Percentiles rank a stretch among this genome's conserved stretches.
Evolutionary conservation across 2,888 invertebrate species (phyloP).

Genomic region (Bembecia ichneumoniformis): DNA sequence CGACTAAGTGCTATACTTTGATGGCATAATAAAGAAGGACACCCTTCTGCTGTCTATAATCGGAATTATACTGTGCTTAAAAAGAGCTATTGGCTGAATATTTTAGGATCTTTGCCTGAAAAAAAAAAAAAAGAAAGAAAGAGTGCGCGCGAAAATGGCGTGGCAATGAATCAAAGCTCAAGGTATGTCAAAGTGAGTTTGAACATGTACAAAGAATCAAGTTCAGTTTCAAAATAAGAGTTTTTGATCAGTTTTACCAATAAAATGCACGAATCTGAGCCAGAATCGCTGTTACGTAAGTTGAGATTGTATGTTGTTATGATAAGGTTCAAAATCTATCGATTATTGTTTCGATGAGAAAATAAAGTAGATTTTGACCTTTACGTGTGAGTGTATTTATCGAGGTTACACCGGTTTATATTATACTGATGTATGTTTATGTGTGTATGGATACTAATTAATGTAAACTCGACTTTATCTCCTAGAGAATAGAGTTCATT

Average conservation of each 20-base stretch:
- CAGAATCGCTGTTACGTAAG: neutral
- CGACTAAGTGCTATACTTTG: no score
- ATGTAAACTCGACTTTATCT: conserved; percentile 19
- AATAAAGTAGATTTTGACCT: no score
- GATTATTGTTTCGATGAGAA: neutral
- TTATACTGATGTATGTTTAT: no score
- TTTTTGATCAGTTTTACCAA: conserved; percentile 42
- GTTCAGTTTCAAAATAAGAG: conserved; percentile 16
- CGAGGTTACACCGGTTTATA: no score
- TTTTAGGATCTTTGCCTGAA: neutral
- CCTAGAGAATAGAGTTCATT: conserved; percentile 24
- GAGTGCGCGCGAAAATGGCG: neutral
- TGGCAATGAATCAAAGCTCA: neutral
- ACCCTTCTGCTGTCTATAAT: no score
- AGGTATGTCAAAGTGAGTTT: conserved; percentile 4
- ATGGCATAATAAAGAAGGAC: no score
- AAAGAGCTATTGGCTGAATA: neutral
- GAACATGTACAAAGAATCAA: conserved; percentile 15
- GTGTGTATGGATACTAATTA: neutral
- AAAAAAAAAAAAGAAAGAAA: neutral
- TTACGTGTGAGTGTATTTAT: no score
- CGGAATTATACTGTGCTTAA: no score
- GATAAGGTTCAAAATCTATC: neutral
- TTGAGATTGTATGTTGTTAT: neutral
- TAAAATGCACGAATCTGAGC: neutral